A percentile compares a stretch with the other conserved stretches of the same genome.
Evolutionary conservation across 2,113 vertebrate genomes (phyloP).

Genomic region (Onychostoma macrolepis): DNA sequence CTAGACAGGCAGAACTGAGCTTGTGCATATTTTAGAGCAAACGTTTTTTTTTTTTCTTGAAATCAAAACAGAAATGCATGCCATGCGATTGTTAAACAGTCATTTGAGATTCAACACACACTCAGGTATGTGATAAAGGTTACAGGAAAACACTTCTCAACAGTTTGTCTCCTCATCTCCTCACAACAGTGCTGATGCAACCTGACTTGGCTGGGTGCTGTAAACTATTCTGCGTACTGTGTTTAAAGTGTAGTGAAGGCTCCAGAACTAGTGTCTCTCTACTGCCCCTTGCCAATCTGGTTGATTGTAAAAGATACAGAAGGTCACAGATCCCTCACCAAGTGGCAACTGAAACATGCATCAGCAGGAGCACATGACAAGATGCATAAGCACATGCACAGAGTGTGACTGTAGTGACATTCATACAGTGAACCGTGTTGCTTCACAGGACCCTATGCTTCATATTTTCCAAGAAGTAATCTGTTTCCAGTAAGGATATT

Average conservation of each 20-base stretch:
- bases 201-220: background rate
- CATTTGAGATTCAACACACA: background rate
- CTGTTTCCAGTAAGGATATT: background rate
- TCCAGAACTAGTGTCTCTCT: background rate
- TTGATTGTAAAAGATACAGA: background rate
- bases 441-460: background rate
- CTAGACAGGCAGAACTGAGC: too few relatives aligned
- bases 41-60: background rate
- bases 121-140: background rate
- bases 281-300: background rate
- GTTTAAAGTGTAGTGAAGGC: slow-evolving; percentile 4
- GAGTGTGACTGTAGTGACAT: slow-evolving; percentile 10
- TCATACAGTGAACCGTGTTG: slow-evolving; percentile 7
- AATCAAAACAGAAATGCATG: background rate
- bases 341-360: background rate
- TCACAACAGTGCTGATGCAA: background rate
- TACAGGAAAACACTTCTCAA: slow-evolving; percentile 9
- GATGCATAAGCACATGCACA: background rate
- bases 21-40: background rate
- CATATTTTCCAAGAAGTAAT: slow-evolving; percentile 1
- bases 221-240: background rate
- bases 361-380: slow-evolving; percentile 28
- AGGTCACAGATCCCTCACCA: background rate
- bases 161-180: background rate
- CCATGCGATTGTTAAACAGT: background rate